A percentile compares a stretch with the other conserved stretches of the same genome.
Evolutionary conservation across 2,888 invertebrate genomes (phyloP).

Genomic region (Lydus trimaculatus): DNA sequence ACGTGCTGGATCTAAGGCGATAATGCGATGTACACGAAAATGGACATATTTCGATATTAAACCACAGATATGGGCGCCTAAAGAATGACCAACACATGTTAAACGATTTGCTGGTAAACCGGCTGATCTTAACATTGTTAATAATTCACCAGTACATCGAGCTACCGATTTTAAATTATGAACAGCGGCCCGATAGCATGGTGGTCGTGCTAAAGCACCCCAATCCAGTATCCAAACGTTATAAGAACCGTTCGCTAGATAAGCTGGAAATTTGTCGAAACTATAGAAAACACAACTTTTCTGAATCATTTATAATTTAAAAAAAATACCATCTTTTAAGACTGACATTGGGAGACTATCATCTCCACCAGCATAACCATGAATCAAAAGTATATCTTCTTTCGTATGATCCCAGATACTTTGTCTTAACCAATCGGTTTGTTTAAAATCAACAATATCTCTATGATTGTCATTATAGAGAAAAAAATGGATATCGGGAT

Average conservation of each 20-base stretch:
- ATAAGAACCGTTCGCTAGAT: conserved; percentile 75
- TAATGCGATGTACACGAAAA: conserved; percentile 76
- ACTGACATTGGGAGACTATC: conserved; percentile 76
- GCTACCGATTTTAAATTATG: conserved; percentile 77
- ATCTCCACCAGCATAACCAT: conserved; percentile 82
- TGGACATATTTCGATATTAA: conserved; percentile 75
- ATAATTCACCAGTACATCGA: conserved; percentile 71
- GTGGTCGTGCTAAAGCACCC: conserved; percentile 74
- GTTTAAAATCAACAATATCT: conserved; percentile 63
- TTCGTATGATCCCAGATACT: conserved; percentile 74
- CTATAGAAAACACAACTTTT: neutral
- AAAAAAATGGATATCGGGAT: conserved; percentile 71
- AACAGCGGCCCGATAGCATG: conserved; percentile 74
- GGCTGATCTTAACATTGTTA: conserved; percentile 69
- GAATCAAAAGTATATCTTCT: conserved; percentile 74
- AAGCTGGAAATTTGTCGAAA: conserved; percentile 63
- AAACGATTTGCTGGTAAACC: conserved; percentile 72
- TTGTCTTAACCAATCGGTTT: conserved; percentile 77
- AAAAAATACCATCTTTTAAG: conserved; percentile 70
- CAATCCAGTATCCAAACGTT: conserved; percentile 82
- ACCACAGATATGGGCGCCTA: conserved; percentile 77
- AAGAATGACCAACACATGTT: conserved; percentile 79
- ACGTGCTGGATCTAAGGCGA: conserved; percentile 77
- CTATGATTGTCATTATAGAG: conserved; percentile 69
- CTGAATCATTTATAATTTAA: neutral